These are phyloP conservation scores for Formica aserva DNA, from an alignment of 2,888 invertebrate genomes.

Conservation along the genomic window DNA sequence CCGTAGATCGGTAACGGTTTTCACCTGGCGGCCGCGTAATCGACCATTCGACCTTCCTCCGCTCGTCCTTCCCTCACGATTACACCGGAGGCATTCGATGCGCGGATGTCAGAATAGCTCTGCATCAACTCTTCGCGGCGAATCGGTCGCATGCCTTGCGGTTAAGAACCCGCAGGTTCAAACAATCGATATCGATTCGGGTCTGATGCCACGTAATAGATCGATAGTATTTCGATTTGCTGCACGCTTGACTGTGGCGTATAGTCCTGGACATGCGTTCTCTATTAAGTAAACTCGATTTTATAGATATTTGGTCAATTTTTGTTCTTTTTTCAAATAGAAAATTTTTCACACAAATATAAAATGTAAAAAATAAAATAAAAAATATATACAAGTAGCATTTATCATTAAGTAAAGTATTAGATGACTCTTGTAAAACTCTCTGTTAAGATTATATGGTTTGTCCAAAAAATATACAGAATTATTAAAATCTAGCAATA, in stretches of 20 bases:
- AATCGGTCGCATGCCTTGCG: constrained; percentile 77
- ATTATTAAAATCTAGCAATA: neutral
- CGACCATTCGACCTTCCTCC: constrained; percentile 58
- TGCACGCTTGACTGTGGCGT: neutral
- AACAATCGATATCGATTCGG: constrained; percentile 46
- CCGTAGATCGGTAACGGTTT: constrained; percentile 58
- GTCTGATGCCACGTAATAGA: constrained; percentile 38
- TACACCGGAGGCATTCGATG: constrained; percentile 64
- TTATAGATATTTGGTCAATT: neutral
- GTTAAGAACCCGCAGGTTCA: constrained; percentile 52
- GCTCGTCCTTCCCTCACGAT: constrained; percentile 64
- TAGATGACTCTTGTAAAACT: neutral
- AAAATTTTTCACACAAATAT: neutral
- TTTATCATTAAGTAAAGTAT: neutral
- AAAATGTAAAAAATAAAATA: neutral
- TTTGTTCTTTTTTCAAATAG: neutral
- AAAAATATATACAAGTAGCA: neutral
- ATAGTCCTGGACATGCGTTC: neutral
- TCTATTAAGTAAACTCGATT: neutral
- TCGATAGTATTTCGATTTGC: constrained; percentile 37
- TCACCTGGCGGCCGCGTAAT: constrained; percentile 51
- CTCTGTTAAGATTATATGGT: neutral
- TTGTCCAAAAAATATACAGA: neutral
- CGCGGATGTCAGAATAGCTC: constrained; percentile 67
- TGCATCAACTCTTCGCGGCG: constrained; percentile 62